Conservation (phyloP, 2,113 vertebrate genomes). For the Corythornis cristatus region DNA sequence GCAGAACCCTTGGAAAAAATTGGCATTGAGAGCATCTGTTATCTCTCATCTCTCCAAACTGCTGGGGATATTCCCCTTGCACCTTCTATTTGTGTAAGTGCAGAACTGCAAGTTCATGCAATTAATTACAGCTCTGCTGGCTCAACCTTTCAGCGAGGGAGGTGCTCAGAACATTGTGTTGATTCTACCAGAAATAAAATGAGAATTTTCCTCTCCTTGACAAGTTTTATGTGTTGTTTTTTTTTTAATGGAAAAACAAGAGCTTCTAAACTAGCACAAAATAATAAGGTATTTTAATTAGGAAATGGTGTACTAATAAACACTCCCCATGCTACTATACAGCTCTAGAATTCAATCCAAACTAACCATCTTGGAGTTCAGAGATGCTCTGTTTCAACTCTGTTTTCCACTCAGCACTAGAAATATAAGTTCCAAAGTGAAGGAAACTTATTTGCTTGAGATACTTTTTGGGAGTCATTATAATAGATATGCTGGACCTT, state of each 20-base stretch:
- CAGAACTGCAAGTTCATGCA: not conserved
- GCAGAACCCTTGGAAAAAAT: not conserved
- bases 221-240: not conserved
- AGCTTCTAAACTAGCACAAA: not conserved
- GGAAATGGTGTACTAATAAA: slow-evolving; percentile 24
- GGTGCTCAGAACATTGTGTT: not conserved
- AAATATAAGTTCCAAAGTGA: not conserved
- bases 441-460: not conserved
- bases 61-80: not conserved
- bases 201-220: not conserved
- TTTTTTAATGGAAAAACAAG: too few relatives aligned
- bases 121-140: not conserved
- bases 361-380: not conserved
- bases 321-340: slow-evolving; percentile 4
- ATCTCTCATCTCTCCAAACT: not conserved
- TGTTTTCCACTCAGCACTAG: not conserved
- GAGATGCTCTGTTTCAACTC: not conserved
- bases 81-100: not conserved
- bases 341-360: not conserved
- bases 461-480: not conserved
- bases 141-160: slow-evolving; percentile 25
- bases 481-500: not conserved
- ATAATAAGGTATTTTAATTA: slow-evolving; percentile 46
- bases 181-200: slow-evolving; percentile 21
- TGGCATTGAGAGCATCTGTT: not conserved